Percentiles rank a stretch among this genome's conserved stretches.
These are phyloP conservation scores for Machaerirhynchus nigripectus DNA, from an alignment of 2,113 vertebrate species.

Conservation along the genomic window DNA sequence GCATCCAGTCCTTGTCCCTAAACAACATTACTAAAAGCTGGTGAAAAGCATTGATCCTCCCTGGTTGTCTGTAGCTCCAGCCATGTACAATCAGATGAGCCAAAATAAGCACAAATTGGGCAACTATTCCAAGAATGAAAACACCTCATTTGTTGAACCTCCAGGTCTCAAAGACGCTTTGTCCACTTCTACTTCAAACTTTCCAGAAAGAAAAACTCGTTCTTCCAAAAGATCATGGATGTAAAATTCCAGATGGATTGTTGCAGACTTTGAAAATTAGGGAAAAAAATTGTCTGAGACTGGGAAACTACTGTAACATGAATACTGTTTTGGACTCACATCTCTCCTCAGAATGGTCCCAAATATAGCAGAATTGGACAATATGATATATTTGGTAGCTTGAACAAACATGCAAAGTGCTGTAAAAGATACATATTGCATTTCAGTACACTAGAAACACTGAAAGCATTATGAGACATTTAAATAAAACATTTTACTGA, in stretches of 20 bases:
- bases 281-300: background rate
- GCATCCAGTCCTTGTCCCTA: background rate
- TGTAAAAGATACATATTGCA: background rate
- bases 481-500: conserved; percentile 25
- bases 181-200: conserved; percentile 48
- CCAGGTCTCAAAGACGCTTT: conserved; percentile 52
- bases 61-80: background rate
- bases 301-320: background rate
- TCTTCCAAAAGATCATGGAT: conserved; percentile 22
- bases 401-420: background rate
- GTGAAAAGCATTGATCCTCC: conserved; percentile 37
- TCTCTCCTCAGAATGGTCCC: background rate
- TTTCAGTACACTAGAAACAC: conserved; percentile 18
- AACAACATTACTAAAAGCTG: background rate
- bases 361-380: background rate
- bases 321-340: background rate
- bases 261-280: background rate
- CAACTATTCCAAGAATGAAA: conserved; percentile 51
- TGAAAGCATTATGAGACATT: conserved; percentile 12
- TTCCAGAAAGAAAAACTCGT: conserved; percentile 33
- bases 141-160: conserved; percentile 58
- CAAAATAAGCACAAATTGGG: conserved; percentile 48
- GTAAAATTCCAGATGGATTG: conserved; percentile 57
- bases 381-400: background rate
- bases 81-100: background rate